Evolutionary conservation across 2,888 invertebrate genomes (phyloP), one percentile per base, ranked within the genome.

Genomic region (Kuschelorhynchus macadamiae): DNA sequence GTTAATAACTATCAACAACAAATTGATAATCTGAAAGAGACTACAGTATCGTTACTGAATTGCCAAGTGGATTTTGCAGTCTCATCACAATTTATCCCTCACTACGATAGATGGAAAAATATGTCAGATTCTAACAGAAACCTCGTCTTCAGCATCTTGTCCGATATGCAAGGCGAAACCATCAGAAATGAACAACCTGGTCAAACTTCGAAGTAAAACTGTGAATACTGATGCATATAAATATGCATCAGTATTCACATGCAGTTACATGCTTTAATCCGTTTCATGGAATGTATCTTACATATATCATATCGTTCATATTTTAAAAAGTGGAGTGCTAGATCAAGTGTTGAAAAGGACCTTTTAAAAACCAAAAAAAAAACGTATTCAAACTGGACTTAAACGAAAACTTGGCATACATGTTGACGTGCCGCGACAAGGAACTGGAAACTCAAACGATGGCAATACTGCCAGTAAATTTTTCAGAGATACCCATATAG

Each of bases 101-200:
- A 46, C 46, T 9, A 46, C 14, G 46, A 46, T 46, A 12, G 46
- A 46, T 16, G 46, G 46, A n/a, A 46, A 46, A 11, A 46, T 46
- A 11, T 46, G 46, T 20, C 46, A 46, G 17, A 8, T 46, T 14
- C 14, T 46, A 46, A 46, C 46, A 46, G 46, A 46, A 18, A 46
- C 46, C n/a, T 46, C 46, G 20, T 46, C 46, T 46, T n/a, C 46
- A 46, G 46, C 46, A n/a, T 46, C 8, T 20, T 46, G 46, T 16
- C 17, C 17, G n/a, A 46, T 46, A 11, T 36, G 36, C 12, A 46
- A 4, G 17, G 46, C 46, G n/a, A 46, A 46, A 46, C 46, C 46
- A 14, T 46, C 46, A 18, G 46, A 46, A 46, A 18, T 46, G 4
- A 46, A 46, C 46, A 16, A 46, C 14, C 8, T 46, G 17, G 36